Conservation (phyloP, 2,113 vertebrate species). For the Quiscalus mexicanus region DNA sequence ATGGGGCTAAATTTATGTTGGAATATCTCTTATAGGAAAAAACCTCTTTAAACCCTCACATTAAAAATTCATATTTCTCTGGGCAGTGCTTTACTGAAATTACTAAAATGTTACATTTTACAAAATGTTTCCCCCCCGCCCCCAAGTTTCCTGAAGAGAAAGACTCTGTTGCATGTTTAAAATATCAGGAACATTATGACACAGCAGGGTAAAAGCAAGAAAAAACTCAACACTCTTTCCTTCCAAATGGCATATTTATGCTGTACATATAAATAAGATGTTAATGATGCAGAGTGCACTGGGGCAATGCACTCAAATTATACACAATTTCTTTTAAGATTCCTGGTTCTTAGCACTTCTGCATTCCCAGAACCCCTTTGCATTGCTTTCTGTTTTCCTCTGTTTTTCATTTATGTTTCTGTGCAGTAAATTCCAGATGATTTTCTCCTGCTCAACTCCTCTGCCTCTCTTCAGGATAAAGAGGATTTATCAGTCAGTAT, state of each 20-base stretch:
- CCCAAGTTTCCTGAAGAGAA: conserved; percentile 32
- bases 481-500: neutral
- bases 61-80: conserved; percentile 61
- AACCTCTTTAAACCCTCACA: conserved; percentile 32
- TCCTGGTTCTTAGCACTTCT: neutral
- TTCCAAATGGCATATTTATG: neutral
- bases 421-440: neutral
- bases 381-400: conserved; percentile 1
- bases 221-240: neutral
- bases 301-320: neutral
- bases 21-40: conserved; percentile 18
- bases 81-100: neutral
- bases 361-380: neutral
- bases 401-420: conserved; percentile 9
- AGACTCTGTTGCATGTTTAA: neutral
- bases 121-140: neutral
- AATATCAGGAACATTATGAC: conserved; percentile 28
- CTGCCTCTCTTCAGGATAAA: neutral
- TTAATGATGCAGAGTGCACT: neutral
- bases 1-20: conserved; percentile 25
- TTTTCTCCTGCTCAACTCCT: neutral
- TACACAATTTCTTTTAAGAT: neutral
- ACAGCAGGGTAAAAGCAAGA: conserved; percentile 8
- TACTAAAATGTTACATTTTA: conserved; percentile 27
- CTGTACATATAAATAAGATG: neutral